phyloP scores from a whole-genome alignment of 2,888 invertebrate genomes.

The Chesias legatella region DNA sequence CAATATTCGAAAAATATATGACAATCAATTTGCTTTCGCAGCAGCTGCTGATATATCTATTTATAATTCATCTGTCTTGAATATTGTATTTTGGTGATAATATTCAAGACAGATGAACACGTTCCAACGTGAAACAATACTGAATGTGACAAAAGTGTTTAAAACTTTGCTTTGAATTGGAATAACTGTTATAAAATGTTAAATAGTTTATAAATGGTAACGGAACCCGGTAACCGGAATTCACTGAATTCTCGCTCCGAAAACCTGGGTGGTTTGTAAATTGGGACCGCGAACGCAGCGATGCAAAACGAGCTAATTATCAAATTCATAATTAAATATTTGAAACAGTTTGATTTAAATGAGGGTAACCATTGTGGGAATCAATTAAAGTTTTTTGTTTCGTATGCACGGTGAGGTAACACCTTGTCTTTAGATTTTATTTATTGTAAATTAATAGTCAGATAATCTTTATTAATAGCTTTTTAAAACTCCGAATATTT shows the following conservation, averaged over 20 bases:
- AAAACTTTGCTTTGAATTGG: too few species aligned
- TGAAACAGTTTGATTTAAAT: constrained; percentile 31
- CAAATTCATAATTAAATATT: constrained; percentile 67
- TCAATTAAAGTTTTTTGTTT: constrained; percentile 22
- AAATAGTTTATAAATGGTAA: not conserved
- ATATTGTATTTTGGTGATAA: too few species aligned
- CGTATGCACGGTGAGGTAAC: constrained; percentile 20
- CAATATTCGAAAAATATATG: too few species aligned
- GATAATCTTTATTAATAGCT: constrained; percentile 5
- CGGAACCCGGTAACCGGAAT: constrained; percentile 19
- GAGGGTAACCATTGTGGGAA: constrained; percentile 20
- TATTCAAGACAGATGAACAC: too few species aligned
- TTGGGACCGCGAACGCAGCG: constrained; percentile 27
- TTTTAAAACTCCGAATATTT: not conserved
- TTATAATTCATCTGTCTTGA: too few species aligned
- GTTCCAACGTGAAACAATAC: too few species aligned
- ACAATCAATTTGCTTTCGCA: too few species aligned
- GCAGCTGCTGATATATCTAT: too few species aligned
- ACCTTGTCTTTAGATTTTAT: constrained; percentile 17
- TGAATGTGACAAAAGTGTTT: too few species aligned
- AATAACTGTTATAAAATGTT: not conserved
- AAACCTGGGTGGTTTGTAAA: constrained; percentile 27
- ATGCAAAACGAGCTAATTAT: constrained; percentile 59
- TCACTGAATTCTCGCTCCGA: constrained; percentile 23
- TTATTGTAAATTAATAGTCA: constrained; percentile 18